Evolutionary conservation across 2,888 invertebrate genomes (phyloP).

Genomic region (Mellilla xanthometata): DNA sequence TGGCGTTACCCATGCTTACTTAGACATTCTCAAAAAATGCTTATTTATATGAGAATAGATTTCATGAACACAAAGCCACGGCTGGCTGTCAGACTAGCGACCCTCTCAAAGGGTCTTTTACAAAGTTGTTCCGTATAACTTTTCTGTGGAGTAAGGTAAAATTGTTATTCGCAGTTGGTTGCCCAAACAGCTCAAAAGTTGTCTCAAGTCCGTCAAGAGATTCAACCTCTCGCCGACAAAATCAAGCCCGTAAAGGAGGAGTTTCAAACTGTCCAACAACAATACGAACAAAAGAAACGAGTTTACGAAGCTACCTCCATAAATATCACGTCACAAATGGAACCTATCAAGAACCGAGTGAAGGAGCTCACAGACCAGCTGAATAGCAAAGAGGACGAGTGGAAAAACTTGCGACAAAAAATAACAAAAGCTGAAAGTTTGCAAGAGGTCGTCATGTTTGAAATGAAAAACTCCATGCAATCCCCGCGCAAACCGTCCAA

Average conservation of each 20-base stretch:
- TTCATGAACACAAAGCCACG: not conserved
- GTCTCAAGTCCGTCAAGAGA: constrained; percentile 72
- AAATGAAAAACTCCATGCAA: constrained; percentile 77
- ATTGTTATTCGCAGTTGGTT: constrained; percentile 72
- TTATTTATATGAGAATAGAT: constrained; percentile 8
- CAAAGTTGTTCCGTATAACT: constrained; percentile 15
- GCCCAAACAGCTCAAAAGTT: constrained; percentile 84
- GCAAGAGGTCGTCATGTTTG: constrained; percentile 76
- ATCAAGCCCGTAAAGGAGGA: constrained; percentile 86
- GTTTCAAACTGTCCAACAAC: constrained; percentile 84
- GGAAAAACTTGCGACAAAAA: constrained; percentile 78
- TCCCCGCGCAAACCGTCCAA: constrained; percentile 74
- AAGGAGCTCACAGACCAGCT: constrained; percentile 78
- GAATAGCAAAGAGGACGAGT: constrained; percentile 77
- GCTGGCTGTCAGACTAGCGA: constrained; percentile 6
- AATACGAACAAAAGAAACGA: constrained; percentile 86
- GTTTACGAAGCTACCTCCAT: constrained; percentile 85
- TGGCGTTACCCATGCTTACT: not conserved
- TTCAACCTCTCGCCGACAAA: constrained; percentile 71
- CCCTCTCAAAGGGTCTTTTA: constrained; percentile 7
- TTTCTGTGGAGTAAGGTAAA: constrained; percentile 11
- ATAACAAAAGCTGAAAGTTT: constrained; percentile 80
- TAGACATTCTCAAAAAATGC: not conserved
- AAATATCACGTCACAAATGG: constrained; percentile 79
- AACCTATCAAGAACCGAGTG: constrained; percentile 79